phyloP scores from a whole-genome alignment of 2,797 vertebrate species.

The Anas bahamensis region DNA sequence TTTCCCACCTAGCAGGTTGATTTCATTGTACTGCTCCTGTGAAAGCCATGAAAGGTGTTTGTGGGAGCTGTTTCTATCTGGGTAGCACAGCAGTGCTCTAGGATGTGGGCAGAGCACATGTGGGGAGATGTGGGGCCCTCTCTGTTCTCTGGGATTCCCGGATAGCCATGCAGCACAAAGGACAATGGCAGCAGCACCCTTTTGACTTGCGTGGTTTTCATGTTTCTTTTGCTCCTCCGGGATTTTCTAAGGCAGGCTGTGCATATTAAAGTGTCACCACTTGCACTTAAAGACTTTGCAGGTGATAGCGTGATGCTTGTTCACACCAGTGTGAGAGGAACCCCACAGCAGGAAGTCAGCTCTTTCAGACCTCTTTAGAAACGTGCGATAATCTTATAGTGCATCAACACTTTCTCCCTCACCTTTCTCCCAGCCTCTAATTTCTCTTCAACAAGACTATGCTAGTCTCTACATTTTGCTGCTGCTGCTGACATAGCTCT shows the following conservation, averaged over 20 bases:
- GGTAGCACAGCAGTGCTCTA: not conserved
- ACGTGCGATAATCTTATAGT: conserved; percentile 65
- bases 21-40: not conserved
- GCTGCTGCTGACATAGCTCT: not conserved
- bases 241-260: conserved; percentile 59
- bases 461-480: not conserved
- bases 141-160: conserved; percentile 23
- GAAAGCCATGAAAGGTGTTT: not conserved
- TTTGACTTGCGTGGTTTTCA: conserved; percentile 66
- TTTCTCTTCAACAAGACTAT: conserved; percentile 47
- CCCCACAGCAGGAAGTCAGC: conserved; percentile 57
- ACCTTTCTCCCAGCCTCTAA: conserved; percentile 43
- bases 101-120: not conserved
- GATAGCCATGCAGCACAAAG: conserved; percentile 45
- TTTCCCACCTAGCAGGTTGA: not conserved
- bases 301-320: conserved; percentile 54
- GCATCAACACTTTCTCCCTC: conserved; percentile 62
- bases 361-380: conserved; percentile 62
- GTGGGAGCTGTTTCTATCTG: not conserved
- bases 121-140: not conserved
- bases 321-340: conserved; percentile 63
- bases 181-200: conserved; percentile 51
- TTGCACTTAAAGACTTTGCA: conserved; percentile 61
- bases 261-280: conserved; percentile 59
- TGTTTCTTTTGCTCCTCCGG: conserved; percentile 54